Base-by-base conservation (phyloP, 2,888 invertebrate species). In the Strigamia maritima region DNA sequence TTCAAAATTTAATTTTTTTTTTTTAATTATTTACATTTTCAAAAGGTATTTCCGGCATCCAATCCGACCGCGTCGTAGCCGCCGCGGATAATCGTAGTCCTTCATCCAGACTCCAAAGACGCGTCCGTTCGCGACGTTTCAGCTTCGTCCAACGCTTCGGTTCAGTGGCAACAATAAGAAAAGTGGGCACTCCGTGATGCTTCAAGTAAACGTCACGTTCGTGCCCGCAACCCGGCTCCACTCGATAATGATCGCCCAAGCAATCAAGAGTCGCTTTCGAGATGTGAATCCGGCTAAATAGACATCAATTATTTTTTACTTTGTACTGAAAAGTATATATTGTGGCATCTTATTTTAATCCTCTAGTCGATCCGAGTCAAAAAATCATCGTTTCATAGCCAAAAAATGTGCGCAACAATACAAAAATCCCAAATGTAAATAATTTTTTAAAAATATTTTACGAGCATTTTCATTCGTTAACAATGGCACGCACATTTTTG, bases 1-100 rank as follows among this genome's bases (percentile, higher is more conserved):
- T n/a, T n/a, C n/a, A n/a, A n/a, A n/a, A 28, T 75, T 31, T 19
- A 54, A 54, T 54, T 54, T 14, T 24, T 24, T 3, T 1, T n/a
- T 0, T 12, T 65, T 65, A 65, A 24, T 22, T 22, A n/a, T 2
- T 22, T 88, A 95, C 95, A 87, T 94, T 94, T 88, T 93, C 92
- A 85, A 95, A 95, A 0, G 95, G 95, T 86, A 95, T 94, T 88
- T 95, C 95, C 0, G 95, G 94, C 26, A 91, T 94, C 94, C 95
- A 95, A 83, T 94, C 94, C 0, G 92, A 90, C 0, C 91, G 91
- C 4, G 14, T 12, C 14, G 4, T 44, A 14, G n/a, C 44, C 12
- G 8, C 4, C 4, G 44, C n/a, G 44, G 44, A 44, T 4, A 44
- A n/a, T n/a, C 14, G 16, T 0, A 12, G 60, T 14, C 26, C 35